phyloP scores from a whole-genome alignment of 2,888 invertebrate genomes.

The Cheilosia scutellata region DNA sequence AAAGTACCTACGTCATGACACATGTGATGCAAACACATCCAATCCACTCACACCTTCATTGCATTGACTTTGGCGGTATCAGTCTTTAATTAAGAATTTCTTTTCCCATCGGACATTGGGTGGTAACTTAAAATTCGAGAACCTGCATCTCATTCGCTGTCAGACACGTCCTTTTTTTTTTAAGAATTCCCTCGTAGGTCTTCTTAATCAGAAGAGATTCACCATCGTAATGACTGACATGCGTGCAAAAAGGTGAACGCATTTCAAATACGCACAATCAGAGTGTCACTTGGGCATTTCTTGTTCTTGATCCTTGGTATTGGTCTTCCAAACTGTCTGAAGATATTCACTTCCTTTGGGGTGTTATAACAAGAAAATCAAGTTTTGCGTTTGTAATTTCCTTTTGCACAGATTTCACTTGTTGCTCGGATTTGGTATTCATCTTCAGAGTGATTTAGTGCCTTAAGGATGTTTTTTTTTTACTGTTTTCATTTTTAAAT shows the following conservation, averaged over 20 bases:
- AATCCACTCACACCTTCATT: not conserved
- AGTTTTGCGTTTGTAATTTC: not conserved
- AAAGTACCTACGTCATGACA: not conserved
- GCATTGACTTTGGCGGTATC: not conserved
- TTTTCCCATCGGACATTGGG: conserved; percentile 7
- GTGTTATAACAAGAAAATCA: conserved; percentile 6
- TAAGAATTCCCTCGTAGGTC: not conserved
- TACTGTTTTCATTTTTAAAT: no score
- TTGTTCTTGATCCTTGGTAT: not conserved
- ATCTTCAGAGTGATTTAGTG: no score
- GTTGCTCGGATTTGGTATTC: no score
- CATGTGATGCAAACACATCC: not conserved
- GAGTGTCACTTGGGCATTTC: conserved; percentile 45
- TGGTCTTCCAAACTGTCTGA: not conserved
- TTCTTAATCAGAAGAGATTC: conserved; percentile 13
- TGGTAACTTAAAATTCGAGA: conserved; percentile 38
- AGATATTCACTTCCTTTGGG: not conserved
- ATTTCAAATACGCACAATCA: conserved; percentile 23
- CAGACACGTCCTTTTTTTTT: not conserved
- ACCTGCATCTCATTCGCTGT: conserved; percentile 5
- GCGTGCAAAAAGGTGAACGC: conserved; percentile 25
- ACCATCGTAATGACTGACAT: conserved; percentile 10
- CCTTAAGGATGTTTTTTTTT: no score
- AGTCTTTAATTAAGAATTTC: conserved; percentile 42
- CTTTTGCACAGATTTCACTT: no score